A percentile compares a stretch with the other conserved stretches of the same genome.
Conservation (phyloP, 2,113 vertebrate genomes). For the Caranx ignobilis region DNA sequence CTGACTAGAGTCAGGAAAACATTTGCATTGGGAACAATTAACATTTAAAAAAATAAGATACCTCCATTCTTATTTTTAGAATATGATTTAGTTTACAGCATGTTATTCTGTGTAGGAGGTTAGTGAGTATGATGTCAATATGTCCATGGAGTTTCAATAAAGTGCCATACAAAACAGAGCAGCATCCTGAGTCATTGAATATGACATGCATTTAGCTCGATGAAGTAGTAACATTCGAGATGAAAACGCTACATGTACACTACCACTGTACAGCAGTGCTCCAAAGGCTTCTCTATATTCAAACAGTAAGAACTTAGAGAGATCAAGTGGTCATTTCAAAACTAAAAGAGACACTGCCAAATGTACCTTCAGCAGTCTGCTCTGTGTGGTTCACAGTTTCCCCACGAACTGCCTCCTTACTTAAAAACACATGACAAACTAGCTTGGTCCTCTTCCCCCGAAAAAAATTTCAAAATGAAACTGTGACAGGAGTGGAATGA, state of each 20-base stretch:
- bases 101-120: conserved; percentile 34
- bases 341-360: not conserved
- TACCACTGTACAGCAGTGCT: conserved; percentile 21
- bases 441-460: conserved; percentile 45
- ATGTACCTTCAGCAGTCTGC: not conserved
- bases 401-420: conserved; percentile 1
- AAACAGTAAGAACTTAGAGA: conserved; percentile 26
- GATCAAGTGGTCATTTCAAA: conserved; percentile 31
- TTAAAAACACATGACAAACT: conserved; percentile 23
- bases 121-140: not conserved
- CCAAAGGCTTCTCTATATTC: conserved; percentile 22
- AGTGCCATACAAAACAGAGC: conserved; percentile 52
- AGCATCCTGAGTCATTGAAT: conserved; percentile 53
- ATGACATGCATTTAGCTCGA: conserved; percentile 18
- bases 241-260: conserved; percentile 36
- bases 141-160: conserved; percentile 42
- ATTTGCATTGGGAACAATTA: not conserved
- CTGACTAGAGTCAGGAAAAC: not conserved
- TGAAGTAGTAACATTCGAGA: not conserved
- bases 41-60: conserved; percentile 10
- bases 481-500: conserved; percentile 36
- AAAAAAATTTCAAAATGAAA: conserved; percentile 6
- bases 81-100: conserved; percentile 5
- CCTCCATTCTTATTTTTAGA: not conserved
- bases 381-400: conserved; percentile 29